Percentiles rank a stretch among this genome's conserved stretches.
phyloP scores from a whole-genome alignment of 2,113 vertebrate genomes.

The Hepsetus odoe region DNA sequence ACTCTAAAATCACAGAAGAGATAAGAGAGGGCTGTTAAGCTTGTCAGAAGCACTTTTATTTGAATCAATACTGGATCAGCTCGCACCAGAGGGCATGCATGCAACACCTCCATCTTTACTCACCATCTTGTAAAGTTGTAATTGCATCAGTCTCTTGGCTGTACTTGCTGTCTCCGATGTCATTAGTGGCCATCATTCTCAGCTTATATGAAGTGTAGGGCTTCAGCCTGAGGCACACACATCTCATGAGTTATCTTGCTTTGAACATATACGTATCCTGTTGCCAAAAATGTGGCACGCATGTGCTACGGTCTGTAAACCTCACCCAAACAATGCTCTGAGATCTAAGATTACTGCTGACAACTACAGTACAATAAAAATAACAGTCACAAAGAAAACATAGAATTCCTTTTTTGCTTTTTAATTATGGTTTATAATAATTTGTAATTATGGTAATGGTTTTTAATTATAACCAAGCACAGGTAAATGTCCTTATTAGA shows the following conservation, averaged over 20 bases:
- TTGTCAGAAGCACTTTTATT: constrained; percentile 39
- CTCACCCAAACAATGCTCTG: constrained; percentile 23
- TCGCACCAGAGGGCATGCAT: constrained; percentile 37
- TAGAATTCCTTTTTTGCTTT: no score
- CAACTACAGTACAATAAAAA: constrained; percentile 25
- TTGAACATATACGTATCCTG: constrained; percentile 46
- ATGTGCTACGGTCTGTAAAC: constrained; percentile 39
- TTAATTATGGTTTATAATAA: no score
- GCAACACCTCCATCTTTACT: constrained; percentile 63
- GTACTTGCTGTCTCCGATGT: constrained; percentile 90
- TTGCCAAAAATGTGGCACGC: constrained; percentile 15
- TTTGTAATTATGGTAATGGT: constrained; percentile 19
- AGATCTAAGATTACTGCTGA: constrained; percentile 28
- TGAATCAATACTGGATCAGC: constrained; percentile 51
- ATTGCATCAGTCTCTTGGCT: constrained; percentile 86
- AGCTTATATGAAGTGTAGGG: constrained; percentile 94
- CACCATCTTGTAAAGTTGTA: constrained; percentile 94
- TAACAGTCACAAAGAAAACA: neutral
- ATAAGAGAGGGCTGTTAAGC: constrained; percentile 29
- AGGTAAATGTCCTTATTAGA: no score
- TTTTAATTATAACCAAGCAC: neutral
- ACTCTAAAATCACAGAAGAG: constrained; percentile 17
- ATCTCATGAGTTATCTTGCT: constrained; percentile 43
- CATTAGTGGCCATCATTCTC: constrained; percentile 93
- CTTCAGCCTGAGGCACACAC: constrained; percentile 78